Evolutionary conservation across 1,140 invertebrate genomes (phyloP).

Genomic region (Drosophila ambigua): DNA sequence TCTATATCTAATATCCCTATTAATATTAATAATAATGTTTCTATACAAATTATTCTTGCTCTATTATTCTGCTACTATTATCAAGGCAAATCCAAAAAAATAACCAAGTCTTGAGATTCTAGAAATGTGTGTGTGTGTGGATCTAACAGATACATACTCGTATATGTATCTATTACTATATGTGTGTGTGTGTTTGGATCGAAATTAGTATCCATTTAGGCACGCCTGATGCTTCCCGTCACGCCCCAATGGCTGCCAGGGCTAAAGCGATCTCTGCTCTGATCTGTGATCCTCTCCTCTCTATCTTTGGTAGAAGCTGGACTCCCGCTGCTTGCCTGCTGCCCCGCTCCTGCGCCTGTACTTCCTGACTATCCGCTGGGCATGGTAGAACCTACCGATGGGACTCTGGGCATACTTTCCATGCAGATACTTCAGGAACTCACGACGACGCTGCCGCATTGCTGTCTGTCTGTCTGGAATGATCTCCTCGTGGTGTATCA

Average conservation of each 20-base stretch:
- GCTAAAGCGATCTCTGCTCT: constrained; percentile 1
- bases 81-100: constrained; percentile 29
- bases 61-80: not conserved
- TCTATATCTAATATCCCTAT: constrained; percentile 23
- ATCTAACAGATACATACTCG: constrained; percentile 13
- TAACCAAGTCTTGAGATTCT: constrained; percentile 78
- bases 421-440: constrained; percentile 78
- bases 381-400: constrained; percentile 65
- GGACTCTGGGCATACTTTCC: constrained; percentile 71
- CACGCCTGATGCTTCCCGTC: constrained; percentile 34
- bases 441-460: constrained; percentile 26
- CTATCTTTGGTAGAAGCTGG: constrained; percentile 55
- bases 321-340: constrained; percentile 13
- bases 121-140: constrained; percentile 49
- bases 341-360: constrained; percentile 43
- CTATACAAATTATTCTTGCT: no score
- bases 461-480: constrained; percentile 51
- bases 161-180: constrained; percentile 28
- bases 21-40: constrained; percentile 4
- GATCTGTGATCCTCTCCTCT: constrained; percentile 18
- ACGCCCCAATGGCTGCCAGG: no score
- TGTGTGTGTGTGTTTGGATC: constrained; percentile 39
- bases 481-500: constrained; percentile 73
- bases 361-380: constrained; percentile 70
- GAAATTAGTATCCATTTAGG: constrained; percentile 58